phyloP scores from a whole-genome alignment of 2,888 invertebrate species.

The Lycia hirtaria region DNA sequence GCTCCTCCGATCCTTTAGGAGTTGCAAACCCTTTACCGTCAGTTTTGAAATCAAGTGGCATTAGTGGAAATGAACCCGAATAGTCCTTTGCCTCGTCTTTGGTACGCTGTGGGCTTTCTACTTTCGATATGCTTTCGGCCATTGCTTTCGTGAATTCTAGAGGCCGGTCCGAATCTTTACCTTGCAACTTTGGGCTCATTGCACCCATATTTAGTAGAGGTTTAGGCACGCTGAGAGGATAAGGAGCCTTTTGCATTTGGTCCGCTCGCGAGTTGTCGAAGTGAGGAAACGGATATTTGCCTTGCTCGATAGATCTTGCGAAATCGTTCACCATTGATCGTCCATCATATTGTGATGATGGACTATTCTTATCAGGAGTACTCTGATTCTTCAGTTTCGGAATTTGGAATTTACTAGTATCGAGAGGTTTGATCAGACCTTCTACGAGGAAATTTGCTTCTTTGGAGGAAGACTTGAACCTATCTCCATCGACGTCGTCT shows the following conservation, averaged over 20 bases:
- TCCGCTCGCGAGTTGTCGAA: slow-evolving; percentile 73
- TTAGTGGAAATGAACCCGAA: slow-evolving; percentile 65
- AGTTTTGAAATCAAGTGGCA: slow-evolving; percentile 79
- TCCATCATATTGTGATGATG: slow-evolving; percentile 72
- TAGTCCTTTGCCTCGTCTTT: slow-evolving; percentile 77
- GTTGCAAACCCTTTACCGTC: slow-evolving; percentile 78
- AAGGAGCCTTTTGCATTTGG: slow-evolving; percentile 72
- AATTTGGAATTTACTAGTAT: slow-evolving; percentile 94
- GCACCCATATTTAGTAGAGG: slow-evolving; percentile 76
- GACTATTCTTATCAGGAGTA: slow-evolving; percentile 77
- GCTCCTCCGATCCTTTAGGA: slow-evolving; percentile 77
- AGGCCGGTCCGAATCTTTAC: slow-evolving; percentile 66
- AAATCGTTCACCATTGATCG: slow-evolving; percentile 79
- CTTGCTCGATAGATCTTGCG: slow-evolving; percentile 72
- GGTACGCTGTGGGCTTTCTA: slow-evolving; percentile 66
- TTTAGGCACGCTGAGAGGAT: slow-evolving; percentile 78
- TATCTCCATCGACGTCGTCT: slow-evolving; percentile 87
- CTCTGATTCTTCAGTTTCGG: slow-evolving; percentile 88
- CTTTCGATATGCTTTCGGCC: slow-evolving; percentile 71
- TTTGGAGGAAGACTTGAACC: slow-evolving; percentile 87
- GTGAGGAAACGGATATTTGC: slow-evolving; percentile 77
- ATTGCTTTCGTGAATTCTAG: slow-evolving; percentile 72
- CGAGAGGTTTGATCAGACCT: slow-evolving; percentile 90
- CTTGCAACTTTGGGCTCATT: slow-evolving; percentile 72
- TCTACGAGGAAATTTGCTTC: slow-evolving; percentile 89